Conservation (phyloP, 2,888 invertebrate genomes). For the Hofmannophila pseudospretella region DNA sequence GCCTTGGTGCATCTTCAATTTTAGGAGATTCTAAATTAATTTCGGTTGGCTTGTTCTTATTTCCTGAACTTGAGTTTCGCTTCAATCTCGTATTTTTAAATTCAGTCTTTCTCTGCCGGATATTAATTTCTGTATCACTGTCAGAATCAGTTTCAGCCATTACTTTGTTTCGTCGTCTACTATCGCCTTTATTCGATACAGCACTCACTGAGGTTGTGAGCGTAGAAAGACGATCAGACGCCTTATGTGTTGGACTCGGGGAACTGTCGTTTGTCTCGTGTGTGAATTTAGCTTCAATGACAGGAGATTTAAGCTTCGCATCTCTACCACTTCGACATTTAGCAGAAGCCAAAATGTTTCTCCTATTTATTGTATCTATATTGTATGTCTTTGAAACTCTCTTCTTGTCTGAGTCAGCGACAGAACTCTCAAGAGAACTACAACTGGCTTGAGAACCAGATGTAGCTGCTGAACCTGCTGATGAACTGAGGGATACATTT, state of each 20-base stretch:
- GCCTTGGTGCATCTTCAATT: conserved; percentile 49
- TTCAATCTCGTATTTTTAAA: conserved; percentile 67
- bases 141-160: conserved; percentile 66
- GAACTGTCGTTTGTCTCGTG: conserved; percentile 76
- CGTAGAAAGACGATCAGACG: conserved; percentile 75
- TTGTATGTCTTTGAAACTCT: conserved; percentile 87
- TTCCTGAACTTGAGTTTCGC: conserved; percentile 58
- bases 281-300: conserved; percentile 84
- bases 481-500: conserved; percentile 83
- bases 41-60: conserved; percentile 58
- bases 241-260: conserved; percentile 66
- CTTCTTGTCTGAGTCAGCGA: conserved; percentile 79
- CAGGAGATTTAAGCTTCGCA: conserved; percentile 82
- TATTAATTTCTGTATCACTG: conserved; percentile 56
- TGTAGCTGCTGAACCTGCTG: conserved; percentile 84
- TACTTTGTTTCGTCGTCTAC: conserved; percentile 67
- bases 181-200: conserved; percentile 70
- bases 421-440: conserved; percentile 80
- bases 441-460: conserved; percentile 86
- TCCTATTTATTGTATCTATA: conserved; percentile 89
- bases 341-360: conserved; percentile 91
- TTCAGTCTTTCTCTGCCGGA: conserved; percentile 65
- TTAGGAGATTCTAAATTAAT: conserved; percentile 42
- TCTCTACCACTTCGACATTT: conserved; percentile 90
- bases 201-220: conserved; percentile 74